Base-by-base conservation (phyloP, 2,888 invertebrate genomes). In the Phortica magna region DNA sequence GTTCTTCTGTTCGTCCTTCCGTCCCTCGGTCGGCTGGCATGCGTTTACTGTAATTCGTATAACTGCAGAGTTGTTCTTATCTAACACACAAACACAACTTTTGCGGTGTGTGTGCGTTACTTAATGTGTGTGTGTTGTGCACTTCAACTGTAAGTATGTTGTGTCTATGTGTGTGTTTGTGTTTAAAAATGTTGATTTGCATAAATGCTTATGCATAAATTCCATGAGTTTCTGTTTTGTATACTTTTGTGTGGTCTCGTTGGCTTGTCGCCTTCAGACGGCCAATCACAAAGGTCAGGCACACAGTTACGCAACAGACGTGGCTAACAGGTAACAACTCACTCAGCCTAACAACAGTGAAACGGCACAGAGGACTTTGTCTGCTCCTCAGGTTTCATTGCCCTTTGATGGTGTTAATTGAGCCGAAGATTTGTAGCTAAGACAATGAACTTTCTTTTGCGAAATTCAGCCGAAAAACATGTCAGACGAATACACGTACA, bases 171-270 rank as follows among this genome's bases (percentile, higher is more conserved):
- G 14, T n/a, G 41, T n/a, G 7, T 5, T 57, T 41, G 1, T 55
- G 57, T 39, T 31, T 57, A 57, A 57, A 53, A 39, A 55, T 42
- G 48, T 78, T 81, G 81, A 85, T 88, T 88, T 85, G 78, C 85
- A 85, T 88, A 85, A 84, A 85, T 88, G 81, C 84, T 87, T 87
- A 88, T 85, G 81, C 87, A 88, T 85, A 87, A 87, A 87, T 83
- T 80, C 76, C 76, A 76, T 74, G 78, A 82, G 79, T 77, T 81
- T 82, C 68, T 68, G 43, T 9, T 68, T 42, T 68, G 43, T 31
- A 31, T 31, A 31, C 31, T 31, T 31, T 31, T 31, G 31, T 31
- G 31, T 31, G 31, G 31, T 31, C 3, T 31, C 3, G 31, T 31
- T 31, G 31, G 31, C 31, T 31, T 31, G 31, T 31, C 31, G 31